Evolutionary conservation across 2,113 vertebrate species (phyloP).

Genomic region (Trogon surrucura): DNA sequence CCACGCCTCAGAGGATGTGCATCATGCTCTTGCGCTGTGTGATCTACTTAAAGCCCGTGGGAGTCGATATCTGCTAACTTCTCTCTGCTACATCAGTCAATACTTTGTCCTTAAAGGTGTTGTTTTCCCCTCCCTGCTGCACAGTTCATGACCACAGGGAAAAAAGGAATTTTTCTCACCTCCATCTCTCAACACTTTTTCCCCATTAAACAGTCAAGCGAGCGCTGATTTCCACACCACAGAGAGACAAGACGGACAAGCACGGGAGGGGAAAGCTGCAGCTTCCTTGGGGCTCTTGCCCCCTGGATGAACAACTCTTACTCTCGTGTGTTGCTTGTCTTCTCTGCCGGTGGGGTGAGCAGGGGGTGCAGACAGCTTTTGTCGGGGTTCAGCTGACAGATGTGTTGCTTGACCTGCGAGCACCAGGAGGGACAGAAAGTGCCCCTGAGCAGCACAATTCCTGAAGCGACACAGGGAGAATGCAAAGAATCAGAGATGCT

Average conservation of each 20-base stretch:
- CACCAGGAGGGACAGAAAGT: background rate
- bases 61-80: slow-evolving; percentile 44
- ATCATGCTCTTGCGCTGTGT: background rate
- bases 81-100: background rate
- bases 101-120: background rate
- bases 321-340: background rate
- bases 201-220: background rate
- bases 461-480: background rate
- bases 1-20: background rate
- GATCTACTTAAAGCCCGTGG: background rate
- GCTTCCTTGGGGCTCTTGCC: fast-evolving
- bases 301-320: background rate
- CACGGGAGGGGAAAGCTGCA: fast-evolving
- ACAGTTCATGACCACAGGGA: background rate
- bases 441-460: fast-evolving
- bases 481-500: fast-evolving
- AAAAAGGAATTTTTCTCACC: background rate
- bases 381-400: background rate
- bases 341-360: background rate
- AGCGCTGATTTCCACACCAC: background rate
- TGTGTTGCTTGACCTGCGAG: background rate
- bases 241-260: background rate
- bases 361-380: background rate
- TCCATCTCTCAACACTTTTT: background rate
- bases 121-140: background rate